Percentiles rank a stretch among this genome's conserved stretches.
phyloP scores from a whole-genome alignment of 1,140 invertebrate genomes.

The Drosophila sulfurigaster region DNA sequence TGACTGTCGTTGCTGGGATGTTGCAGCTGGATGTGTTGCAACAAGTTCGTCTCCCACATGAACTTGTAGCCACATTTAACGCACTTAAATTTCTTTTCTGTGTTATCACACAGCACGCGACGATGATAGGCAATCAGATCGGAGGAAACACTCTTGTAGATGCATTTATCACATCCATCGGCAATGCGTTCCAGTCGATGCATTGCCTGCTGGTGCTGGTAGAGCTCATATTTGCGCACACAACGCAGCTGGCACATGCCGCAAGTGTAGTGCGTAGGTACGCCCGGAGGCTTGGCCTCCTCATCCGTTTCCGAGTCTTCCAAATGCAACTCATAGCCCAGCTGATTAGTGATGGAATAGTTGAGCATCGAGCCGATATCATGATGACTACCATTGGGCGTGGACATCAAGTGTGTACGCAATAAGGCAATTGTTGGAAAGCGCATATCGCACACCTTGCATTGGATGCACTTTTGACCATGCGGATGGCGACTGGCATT shows the following conservation, averaged over 20 bases:
- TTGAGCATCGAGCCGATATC: constrained; percentile 52
- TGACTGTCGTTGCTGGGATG: constrained; percentile 59
- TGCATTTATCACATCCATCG: constrained; percentile 66
- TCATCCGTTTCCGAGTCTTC: constrained; percentile 80
- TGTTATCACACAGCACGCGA: constrained; percentile 61
- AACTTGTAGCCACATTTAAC: constrained; percentile 85
- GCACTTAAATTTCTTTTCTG: constrained; percentile 83
- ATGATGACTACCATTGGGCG: constrained; percentile 49
- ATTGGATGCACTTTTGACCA: constrained; percentile 63
- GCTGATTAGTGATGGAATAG: constrained; percentile 78
- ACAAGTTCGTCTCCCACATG: constrained; percentile 86
- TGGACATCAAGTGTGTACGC: constrained; percentile 52
- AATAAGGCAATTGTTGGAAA: constrained; percentile 60
- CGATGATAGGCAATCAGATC: constrained; percentile 70
- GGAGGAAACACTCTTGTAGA: constrained; percentile 68
- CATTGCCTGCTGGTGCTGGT: constrained; percentile 76
- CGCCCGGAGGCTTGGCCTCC: constrained; percentile 45
- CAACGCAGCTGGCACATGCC: constrained; percentile 85
- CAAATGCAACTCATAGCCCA: constrained; percentile 72
- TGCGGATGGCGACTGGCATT: constrained; percentile 58
- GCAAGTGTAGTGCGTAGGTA: constrained; percentile 83
- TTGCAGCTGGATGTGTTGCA: constrained; percentile 85
- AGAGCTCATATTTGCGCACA: constrained; percentile 74
- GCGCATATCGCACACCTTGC: constrained; percentile 62
- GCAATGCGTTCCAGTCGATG: constrained; percentile 68